Evolutionary conservation across 2,888 invertebrate genomes (phyloP).

Genomic region (Tetragnatha montana): DNA sequence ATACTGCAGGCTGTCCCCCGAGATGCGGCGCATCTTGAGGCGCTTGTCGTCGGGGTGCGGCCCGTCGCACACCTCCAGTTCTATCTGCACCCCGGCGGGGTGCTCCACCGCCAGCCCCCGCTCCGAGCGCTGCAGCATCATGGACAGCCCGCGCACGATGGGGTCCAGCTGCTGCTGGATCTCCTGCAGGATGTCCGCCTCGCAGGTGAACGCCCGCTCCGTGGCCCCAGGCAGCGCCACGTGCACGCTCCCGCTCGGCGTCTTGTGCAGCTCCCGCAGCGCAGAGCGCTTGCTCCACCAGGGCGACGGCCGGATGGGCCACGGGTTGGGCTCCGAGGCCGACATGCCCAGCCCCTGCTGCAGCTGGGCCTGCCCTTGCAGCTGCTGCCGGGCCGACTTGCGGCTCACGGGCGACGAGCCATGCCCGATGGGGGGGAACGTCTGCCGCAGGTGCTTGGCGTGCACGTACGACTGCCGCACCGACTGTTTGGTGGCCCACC

Average conservation of each 20-base stretch:
- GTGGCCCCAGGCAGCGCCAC: conserved; percentile 85
- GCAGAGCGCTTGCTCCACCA: conserved; percentile 69
- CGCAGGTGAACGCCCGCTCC: conserved; percentile 84
- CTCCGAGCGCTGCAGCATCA: conserved; percentile 73
- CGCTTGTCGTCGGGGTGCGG: conserved; percentile 82
- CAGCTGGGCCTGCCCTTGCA: conserved; percentile 34
- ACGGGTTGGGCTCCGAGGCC: conserved; percentile 66
- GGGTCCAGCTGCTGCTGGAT: conserved; percentile 87
- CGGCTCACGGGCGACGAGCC: conserved; percentile 46
- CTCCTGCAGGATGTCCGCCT: conserved; percentile 85
- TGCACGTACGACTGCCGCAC: conserved; percentile 72
- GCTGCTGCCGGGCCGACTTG: conserved; percentile 40
- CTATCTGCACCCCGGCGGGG: conserved; percentile 90
- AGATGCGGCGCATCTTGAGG: conserved; percentile 89
- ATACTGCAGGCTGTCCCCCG: conserved; percentile 91
- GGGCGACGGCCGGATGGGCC: conserved; percentile 62
- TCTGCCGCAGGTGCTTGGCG: conserved; percentile 71
- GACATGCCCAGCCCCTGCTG: conserved; percentile 58
- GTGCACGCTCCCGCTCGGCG: conserved; percentile 80
- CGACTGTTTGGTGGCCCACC: conserved; percentile 68
- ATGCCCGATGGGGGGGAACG: conserved; percentile 70
- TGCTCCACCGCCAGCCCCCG: conserved; percentile 82
- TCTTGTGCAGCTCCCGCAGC: conserved; percentile 74
- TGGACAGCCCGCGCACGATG: conserved; percentile 80
- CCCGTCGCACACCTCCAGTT: conserved; percentile 86